These are phyloP conservation scores for Tetraodon nigroviridis DNA, from an alignment of 2,113 vertebrate genomes.

Conservation along the genomic window DNA sequence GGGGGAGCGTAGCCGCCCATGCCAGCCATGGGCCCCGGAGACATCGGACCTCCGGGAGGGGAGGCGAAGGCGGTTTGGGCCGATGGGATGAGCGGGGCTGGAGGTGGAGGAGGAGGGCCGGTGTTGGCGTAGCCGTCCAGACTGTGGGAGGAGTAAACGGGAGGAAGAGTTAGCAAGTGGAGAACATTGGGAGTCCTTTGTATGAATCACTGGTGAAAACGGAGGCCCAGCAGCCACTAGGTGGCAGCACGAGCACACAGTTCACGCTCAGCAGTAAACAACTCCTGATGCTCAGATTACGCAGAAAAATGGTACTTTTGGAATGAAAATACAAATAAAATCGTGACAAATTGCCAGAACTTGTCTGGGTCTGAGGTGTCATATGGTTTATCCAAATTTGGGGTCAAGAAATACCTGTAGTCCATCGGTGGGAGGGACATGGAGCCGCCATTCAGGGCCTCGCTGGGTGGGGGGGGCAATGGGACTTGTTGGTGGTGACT, in stretches of 20 bases:
- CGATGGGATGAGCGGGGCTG: conserved; percentile 89
- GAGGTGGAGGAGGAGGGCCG: conserved; percentile 81
- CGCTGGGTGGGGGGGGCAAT: conserved; percentile 84
- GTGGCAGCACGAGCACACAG: conserved; percentile 52
- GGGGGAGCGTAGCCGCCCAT: conserved; percentile 69
- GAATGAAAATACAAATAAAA: background rate
- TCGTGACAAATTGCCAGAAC: background rate
- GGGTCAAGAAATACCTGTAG: conserved; percentile 75
- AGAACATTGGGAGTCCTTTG: background rate
- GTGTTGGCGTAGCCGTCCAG: conserved; percentile 89
- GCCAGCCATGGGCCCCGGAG: conserved; percentile 63
- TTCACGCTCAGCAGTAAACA: background rate
- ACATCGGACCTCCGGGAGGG: conserved; percentile 80
- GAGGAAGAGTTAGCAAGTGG: background rate
- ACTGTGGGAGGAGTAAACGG: conserved; percentile 59
- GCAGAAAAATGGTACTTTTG: background rate
- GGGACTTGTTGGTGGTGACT: conserved; percentile 86
- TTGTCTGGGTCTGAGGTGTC: background rate
- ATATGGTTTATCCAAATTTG: background rate
- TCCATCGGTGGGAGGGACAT: conserved; percentile 78
- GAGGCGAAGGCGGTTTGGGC: conserved; percentile 92
- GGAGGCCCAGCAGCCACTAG: conserved; percentile 45
- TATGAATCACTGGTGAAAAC: background rate
- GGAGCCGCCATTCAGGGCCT: conserved; percentile 80
- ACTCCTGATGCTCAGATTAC: no score